Evolutionary conservation across 2,888 invertebrate genomes (phyloP).

Genomic region (Chymomyza caudatula): DNA sequence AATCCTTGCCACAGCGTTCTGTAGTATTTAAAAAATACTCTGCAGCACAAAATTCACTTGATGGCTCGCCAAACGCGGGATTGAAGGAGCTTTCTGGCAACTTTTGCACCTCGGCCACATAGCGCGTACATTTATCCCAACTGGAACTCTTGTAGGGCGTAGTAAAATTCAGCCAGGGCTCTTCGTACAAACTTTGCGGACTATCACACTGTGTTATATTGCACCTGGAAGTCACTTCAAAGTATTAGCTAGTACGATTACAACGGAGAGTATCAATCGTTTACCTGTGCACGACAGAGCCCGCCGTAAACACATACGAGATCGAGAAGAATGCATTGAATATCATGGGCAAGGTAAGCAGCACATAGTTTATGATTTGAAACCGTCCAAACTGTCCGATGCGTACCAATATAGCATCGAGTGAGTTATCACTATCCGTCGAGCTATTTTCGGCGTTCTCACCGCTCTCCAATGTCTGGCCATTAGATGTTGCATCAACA

Average conservation of each 20-base stretch:
- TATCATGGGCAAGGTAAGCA: constrained; percentile 82
- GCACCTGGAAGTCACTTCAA: constrained; percentile 75
- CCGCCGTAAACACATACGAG: constrained; percentile 85
- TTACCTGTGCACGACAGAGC: constrained; percentile 85
- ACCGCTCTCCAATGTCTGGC: constrained; percentile 24
- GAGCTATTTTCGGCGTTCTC: constrained; percentile 3
- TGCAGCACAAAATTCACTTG: constrained; percentile 74
- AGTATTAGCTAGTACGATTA: neutral
- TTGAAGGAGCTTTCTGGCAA: neutral
- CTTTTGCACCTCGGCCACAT: constrained; percentile 15
- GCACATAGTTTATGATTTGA: constrained; percentile 81
- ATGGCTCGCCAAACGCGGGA: constrained; percentile 19
- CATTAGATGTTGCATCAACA: constrained; percentile 17
- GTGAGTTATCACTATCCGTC: constrained; percentile 49
- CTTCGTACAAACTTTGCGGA: constrained; percentile 60
- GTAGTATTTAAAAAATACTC: constrained; percentile 74
- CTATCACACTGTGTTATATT: constrained; percentile 76
- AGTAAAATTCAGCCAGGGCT: constrained; percentile 79
- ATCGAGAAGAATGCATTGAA: constrained; percentile 83
- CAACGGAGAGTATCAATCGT: constrained; percentile 11
- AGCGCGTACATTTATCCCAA: constrained; percentile 62
- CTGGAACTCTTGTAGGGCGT: constrained; percentile 71
- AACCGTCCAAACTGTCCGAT: constrained; percentile 83
- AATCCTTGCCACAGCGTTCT: constrained; percentile 62
- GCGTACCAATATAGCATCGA: constrained; percentile 68